Conservation (phyloP, 2,888 invertebrate species). For the Keiferia lycopersicella region DNA sequence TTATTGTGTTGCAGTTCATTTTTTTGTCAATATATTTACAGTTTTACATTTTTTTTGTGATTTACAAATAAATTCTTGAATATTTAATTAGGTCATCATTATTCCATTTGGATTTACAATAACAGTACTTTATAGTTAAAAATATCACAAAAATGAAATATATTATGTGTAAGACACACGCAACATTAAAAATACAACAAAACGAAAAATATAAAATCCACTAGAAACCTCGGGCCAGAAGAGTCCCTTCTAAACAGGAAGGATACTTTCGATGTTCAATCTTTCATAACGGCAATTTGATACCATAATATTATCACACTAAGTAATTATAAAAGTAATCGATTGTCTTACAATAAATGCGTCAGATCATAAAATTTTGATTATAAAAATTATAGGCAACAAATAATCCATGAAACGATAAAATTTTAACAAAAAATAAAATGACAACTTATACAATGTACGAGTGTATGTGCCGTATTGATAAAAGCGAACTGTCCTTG, state of each 20-base stretch:
- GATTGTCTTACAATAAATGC: slow-evolving; percentile 82
- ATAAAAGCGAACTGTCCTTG: slow-evolving; percentile 75
- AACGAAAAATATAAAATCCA: slow-evolving; percentile 80
- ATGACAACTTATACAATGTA: slow-evolving; percentile 76
- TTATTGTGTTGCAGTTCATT: slow-evolving; percentile 80
- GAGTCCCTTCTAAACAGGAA: slow-evolving; percentile 81
- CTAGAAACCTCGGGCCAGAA: slow-evolving; percentile 80
- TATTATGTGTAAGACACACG: slow-evolving; percentile 83
- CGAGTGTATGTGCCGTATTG: slow-evolving; percentile 79
- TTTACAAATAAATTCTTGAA: slow-evolving; percentile 82
- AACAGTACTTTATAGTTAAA: slow-evolving; percentile 83
- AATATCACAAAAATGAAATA: slow-evolving; percentile 83
- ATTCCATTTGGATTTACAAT: slow-evolving; percentile 80
- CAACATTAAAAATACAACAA: slow-evolving; percentile 82
- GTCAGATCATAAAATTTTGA: slow-evolving; percentile 82
- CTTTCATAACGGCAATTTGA: slow-evolving; percentile 79
- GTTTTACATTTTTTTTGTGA: slow-evolving; percentile 82
- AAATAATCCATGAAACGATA: slow-evolving; percentile 79
- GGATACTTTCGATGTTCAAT: slow-evolving; percentile 82
- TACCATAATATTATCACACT: slow-evolving; percentile 81
- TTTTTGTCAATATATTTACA: slow-evolving; percentile 81
- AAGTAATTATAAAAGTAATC: slow-evolving; percentile 81
- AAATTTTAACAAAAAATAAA: slow-evolving; percentile 76
- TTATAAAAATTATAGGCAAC: slow-evolving; percentile 78
- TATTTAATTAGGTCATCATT: slow-evolving; percentile 81